Evolutionary conservation across 2,797 vertebrate genomes (phyloP), one percentile per base, ranked within the genome.

Genomic region (Cryptoprocta ferox): DNA sequence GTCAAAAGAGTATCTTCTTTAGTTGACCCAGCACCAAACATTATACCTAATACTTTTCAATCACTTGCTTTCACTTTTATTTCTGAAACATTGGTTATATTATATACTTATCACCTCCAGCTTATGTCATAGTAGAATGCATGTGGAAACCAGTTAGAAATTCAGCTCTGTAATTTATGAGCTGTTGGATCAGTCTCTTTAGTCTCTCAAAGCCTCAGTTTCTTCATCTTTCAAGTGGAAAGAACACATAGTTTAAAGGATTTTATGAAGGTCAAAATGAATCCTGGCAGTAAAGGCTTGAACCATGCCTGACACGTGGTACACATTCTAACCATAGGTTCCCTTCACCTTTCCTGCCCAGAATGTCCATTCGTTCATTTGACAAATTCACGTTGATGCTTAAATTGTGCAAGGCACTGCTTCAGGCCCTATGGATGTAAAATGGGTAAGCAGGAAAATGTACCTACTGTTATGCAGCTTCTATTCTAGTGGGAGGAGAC

Each of bases 51-150:
- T 18, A 81, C 9, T 71, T 96, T 94, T 65, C 53, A 90, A 28
- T 90, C 80, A 73, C 61, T 76, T 95, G 63, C 16, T 61, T 92
- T 81, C 10, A 70, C 18, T 59, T 24, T 96, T 76, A 68, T 83
- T 87, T 91, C 39, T 37, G 63, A 95, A 90, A 87, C 35, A 87
- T 16, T 63, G 35, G 5, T 48, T 75, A 19, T 75, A 35, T 42
- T 59, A 28, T 8, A 3, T 15, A 11, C 37, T 83, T 61, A 32
- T 12, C 59, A 73, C 15, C 21, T 56, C 30, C 50, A 87, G 84
- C 37, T 91, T 53, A 30, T 71, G 19, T 78, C 53, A 50, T 21
- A 59, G 5, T 65, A 84, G 75, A 78, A 89, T n/a, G 32, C 45
- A 24, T 59, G 35, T 37, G 4, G 86, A 82, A 42, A 75, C 30